Base-by-base conservation (phyloP, 1,140 invertebrate genomes). In the Condylostylus longicornis region DNA sequence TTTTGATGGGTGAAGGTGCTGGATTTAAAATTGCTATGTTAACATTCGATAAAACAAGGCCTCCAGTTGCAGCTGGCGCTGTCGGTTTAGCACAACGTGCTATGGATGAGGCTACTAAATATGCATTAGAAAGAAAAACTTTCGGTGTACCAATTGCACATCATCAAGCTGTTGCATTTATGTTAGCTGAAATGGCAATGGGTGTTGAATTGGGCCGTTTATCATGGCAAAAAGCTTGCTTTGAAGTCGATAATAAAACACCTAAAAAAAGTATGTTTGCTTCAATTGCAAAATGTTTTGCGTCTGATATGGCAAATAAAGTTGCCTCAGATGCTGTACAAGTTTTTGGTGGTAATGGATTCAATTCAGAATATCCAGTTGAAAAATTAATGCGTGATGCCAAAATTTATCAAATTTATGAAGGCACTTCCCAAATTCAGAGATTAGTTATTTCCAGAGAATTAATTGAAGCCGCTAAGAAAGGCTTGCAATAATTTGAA, bases 381-480 rank as follows among this genome's bases (percentile, higher is more conserved):
- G 86, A 91, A 51, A 91, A 91, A 58, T 58, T 91, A 19, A 88
- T 90, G 82, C 66, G 86, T 49, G 86, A 91, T 67, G 85, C 86
- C 3, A 91, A 91, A 62, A 90, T 91, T 45, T 89, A 74, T 61
- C 83, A 89, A 62, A 89, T 90, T 41, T 90, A 90, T 51, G 86
- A 90, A 68, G 86, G 86, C 31, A 89, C 84, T 6, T 65, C 80
- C 1, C 83, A 91, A 63, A 87, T 91, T 50, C 86, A 91, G 57
- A 65, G 83, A 39, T 48, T 89, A 5, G 84, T 90, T 45, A 81
- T 91, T 51, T 77, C 82, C n/a, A n/a, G n/a, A 47, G 74, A 82
- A 47, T 50, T 87, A 30, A 50, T 84, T 23, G 68, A 68, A 9
- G 65, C 52, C 22, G 70, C 74, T 12, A 79, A 76, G n/a, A n/a